Percentiles rank a stretch among this genome's conserved stretches.
Evolutionary conservation across 2,888 invertebrate genomes (phyloP).

Genomic region (Diabrotica balteata): DNA sequence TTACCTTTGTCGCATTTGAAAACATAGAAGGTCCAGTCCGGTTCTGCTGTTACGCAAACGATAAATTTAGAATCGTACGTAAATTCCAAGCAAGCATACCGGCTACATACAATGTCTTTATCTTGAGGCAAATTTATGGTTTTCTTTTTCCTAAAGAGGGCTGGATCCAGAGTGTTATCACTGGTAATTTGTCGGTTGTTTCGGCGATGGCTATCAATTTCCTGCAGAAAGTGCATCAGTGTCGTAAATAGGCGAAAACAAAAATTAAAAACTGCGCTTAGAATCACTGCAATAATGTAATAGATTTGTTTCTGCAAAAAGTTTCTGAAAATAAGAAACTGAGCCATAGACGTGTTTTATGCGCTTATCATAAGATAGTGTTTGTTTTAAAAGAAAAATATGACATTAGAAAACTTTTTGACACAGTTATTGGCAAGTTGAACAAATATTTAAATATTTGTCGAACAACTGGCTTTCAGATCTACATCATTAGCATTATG

Average conservation of each 20-base stretch:
- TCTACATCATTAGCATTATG: no score
- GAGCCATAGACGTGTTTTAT: background rate
- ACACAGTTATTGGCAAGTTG: no score
- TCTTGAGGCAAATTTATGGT: constrained; percentile 64
- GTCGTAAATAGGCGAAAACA: background rate
- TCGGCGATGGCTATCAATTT: constrained; percentile 72
- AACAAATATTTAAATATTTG: no score
- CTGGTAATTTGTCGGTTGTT: constrained; percentile 60
- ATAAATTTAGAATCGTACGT: constrained; percentile 83
- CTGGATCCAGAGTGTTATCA: constrained; percentile 76
- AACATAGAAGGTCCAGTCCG: constrained; percentile 82
- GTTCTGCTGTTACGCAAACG: constrained; percentile 80
- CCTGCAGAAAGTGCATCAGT: constrained; percentile 56
- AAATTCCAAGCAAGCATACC: constrained; percentile 76
- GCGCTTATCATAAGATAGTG: no score
- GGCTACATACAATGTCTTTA: constrained; percentile 63
- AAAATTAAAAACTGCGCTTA: no score
- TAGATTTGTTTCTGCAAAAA: no score
- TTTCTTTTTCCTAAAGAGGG: constrained; percentile 73
- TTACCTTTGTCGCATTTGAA: constrained; percentile 85
- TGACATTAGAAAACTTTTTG: no score
- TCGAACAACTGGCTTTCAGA: no score
- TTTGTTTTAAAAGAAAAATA: no score
- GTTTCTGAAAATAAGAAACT: no score
- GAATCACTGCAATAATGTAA: no score